A percentile compares a stretch with the other conserved stretches of the same genome.
These are phyloP conservation scores for Macrotis lagotis DNA, from an alignment of 2,113 vertebrate species.

Conservation along the genomic window DNA sequence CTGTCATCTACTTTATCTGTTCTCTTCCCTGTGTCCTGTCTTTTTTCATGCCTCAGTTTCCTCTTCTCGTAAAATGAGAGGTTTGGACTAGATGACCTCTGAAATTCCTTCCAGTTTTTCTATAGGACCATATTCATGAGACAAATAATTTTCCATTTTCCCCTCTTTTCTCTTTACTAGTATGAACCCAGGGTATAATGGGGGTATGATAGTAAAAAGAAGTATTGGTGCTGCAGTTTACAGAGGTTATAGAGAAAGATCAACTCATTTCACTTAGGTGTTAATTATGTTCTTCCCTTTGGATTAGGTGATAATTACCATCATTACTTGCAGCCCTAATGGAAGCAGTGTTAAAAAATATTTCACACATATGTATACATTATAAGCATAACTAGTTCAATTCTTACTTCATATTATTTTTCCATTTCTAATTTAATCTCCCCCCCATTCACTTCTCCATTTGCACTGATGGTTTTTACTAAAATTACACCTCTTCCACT, in stretches of 20 bases:
- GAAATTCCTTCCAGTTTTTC: background rate
- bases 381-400: background rate
- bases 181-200: background rate
- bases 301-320: background rate
- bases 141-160: background rate
- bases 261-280: background rate
- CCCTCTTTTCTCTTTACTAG: background rate
- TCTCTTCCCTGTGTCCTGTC: background rate
- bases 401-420: conserved; percentile 17
- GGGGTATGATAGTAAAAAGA: background rate
- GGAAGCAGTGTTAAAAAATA: background rate
- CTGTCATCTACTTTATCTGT: background rate
- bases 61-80: background rate
- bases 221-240: background rate
- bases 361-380: background rate
- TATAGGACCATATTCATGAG: background rate
- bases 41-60: background rate
- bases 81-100: background rate
- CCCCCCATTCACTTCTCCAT: background rate
- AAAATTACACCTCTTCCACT: background rate
- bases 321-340: background rate
- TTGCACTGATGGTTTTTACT: conserved; percentile 8
- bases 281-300: background rate
- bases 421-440: conserved; percentile 14
- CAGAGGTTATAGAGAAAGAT: background rate